Evolutionary conservation across 35 echinoderm and acorn worm genomes (phyloP).

Genomic region (Patiria miniata): DNA sequence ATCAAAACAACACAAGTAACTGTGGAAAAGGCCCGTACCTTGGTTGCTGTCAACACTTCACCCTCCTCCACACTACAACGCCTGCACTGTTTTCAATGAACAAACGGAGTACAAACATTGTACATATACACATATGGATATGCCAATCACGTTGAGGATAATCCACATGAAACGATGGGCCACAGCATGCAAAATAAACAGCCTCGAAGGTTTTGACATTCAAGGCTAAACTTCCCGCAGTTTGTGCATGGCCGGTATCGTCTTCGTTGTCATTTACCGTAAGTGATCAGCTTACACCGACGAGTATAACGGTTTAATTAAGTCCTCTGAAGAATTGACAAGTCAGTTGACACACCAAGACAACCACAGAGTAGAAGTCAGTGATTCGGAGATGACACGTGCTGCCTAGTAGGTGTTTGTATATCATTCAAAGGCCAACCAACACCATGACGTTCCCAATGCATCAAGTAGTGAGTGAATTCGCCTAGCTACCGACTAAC

Average conservation of each 20-base stretch:
- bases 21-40: background rate
- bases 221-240: background rate
- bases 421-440: too few species aligned
- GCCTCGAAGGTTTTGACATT: conserved; percentile 5
- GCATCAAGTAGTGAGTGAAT: too few species aligned
- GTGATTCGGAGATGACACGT: too few species aligned
- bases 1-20: background rate
- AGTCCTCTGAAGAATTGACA: too few species aligned
- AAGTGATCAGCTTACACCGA: background rate
- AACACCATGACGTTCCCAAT: too few species aligned
- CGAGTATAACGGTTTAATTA: background rate
- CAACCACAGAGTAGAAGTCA: too few species aligned
- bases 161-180: conserved; percentile 22
- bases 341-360: too few species aligned
- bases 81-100: too few species aligned
- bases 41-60: background rate
- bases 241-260: background rate
- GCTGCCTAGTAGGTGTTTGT: too few species aligned
- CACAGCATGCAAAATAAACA: conserved; percentile 22
- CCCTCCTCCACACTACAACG: background rate
- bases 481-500: too few species aligned
- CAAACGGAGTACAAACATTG: too few species aligned
- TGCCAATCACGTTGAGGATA: background rate
- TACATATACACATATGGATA: too few species aligned
- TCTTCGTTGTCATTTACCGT: background rate